Conservation (phyloP, 2,797 vertebrate genomes). For the Dryobates pubescens region DNA sequence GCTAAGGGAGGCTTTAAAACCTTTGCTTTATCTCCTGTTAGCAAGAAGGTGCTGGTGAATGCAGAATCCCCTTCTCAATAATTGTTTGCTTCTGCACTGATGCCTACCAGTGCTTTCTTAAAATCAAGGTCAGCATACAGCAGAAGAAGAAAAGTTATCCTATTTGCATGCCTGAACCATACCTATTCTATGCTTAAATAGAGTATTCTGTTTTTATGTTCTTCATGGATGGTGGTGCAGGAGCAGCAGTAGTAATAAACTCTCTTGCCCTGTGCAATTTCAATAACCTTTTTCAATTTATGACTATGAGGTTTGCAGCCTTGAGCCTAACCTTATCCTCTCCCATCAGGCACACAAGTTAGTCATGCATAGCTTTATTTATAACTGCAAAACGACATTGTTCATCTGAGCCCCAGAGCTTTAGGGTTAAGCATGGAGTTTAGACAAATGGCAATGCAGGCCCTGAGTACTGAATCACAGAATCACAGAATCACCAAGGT, state of each 20-base stretch:
- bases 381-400: neutral
- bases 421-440: neutral
- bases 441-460: neutral
- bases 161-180: neutral
- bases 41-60: neutral
- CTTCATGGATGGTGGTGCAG: neutral
- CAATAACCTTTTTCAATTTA: conserved; percentile 23
- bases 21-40: neutral
- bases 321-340: neutral
- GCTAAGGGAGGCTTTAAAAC: neutral
- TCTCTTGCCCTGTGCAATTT: neutral
- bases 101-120: neutral
- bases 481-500: no score
- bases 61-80: neutral
- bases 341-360: neutral
- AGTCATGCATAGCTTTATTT: conserved; percentile 8
- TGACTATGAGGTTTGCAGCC: neutral
- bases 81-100: neutral
- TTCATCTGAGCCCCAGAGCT: neutral
- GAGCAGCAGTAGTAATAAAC: neutral
- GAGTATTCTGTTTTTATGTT: neutral
- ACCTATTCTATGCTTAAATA: neutral
- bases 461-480: neutral
- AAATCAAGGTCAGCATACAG: neutral
- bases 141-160: neutral